Conservation (phyloP, 2,888 invertebrate species). For the Protonemura montana region DNA sequence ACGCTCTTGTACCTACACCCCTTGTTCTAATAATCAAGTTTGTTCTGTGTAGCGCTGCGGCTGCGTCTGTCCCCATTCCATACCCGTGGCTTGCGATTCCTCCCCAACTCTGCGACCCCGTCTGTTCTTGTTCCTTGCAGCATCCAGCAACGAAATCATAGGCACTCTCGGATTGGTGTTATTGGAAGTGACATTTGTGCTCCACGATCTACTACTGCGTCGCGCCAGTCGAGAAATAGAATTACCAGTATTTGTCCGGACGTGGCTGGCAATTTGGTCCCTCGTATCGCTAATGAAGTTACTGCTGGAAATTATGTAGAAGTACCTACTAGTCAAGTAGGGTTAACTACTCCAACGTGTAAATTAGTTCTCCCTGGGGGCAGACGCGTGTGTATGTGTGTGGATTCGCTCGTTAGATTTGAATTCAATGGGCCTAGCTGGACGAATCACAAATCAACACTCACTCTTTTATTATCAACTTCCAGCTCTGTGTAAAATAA, state of each 20-base stretch:
- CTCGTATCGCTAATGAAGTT: slow-evolving; percentile 16
- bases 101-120: no score
- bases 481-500: not conserved
- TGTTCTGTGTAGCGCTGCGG: not conserved
- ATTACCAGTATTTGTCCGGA: slow-evolving; percentile 1
- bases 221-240: not conserved
- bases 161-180: not conserved
- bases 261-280: not conserved
- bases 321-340: slow-evolving; percentile 26
- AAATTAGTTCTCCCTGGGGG: slow-evolving; percentile 16
- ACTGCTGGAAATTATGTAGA: slow-evolving; percentile 1
- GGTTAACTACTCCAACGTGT: slow-evolving; percentile 17
- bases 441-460: not conserved
- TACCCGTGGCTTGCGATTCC: not conserved
- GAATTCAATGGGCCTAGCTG: slow-evolving; percentile 4
- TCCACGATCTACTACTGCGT: not conserved
- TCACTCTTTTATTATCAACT: not conserved
- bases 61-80: not conserved
- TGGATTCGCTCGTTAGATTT: slow-evolving; percentile 17
- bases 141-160: not conserved
- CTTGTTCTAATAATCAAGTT: not conserved
- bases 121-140: no score
- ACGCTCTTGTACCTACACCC: not conserved
- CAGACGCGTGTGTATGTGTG: not conserved
- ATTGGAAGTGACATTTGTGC: slow-evolving; percentile 9